Conservation (phyloP, 2,113 vertebrate genomes). For the Egretta garzetta region DNA sequence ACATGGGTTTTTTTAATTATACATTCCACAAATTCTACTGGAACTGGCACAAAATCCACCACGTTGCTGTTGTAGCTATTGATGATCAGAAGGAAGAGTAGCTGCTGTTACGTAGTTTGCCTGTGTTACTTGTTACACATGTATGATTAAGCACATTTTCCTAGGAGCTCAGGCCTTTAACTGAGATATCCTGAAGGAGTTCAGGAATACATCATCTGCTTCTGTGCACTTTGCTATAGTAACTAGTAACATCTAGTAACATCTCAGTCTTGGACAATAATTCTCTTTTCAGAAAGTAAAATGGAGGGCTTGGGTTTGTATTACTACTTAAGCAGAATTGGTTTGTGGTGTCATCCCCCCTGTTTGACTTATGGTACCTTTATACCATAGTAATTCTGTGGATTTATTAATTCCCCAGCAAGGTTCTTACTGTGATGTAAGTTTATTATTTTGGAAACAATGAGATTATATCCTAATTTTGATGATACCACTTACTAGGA, state of each 20-base stretch:
- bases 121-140: background rate
- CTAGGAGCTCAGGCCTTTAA: background rate
- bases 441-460: background rate
- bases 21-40: background rate
- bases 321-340: background rate
- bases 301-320: background rate
- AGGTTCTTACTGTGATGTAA: background rate
- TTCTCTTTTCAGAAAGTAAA: background rate
- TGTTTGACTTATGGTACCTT: background rate
- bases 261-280: background rate
- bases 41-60: background rate
- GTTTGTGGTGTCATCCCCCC: background rate
- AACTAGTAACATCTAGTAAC: background rate
- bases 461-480: background rate
- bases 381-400: background rate
- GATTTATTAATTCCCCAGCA: background rate
- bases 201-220: background rate
- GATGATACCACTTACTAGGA: background rate
- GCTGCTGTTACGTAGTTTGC: background rate
- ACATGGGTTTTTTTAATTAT: rapidly evolving
- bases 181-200: background rate
- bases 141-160: background rate
- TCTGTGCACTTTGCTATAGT: background rate
- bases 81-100: background rate
- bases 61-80: background rate